A percentile compares a stretch with the other conserved stretches of the same genome.
phyloP scores from a whole-genome alignment of 2,113 vertebrate species.

The Desmodus rotundus region DNA sequence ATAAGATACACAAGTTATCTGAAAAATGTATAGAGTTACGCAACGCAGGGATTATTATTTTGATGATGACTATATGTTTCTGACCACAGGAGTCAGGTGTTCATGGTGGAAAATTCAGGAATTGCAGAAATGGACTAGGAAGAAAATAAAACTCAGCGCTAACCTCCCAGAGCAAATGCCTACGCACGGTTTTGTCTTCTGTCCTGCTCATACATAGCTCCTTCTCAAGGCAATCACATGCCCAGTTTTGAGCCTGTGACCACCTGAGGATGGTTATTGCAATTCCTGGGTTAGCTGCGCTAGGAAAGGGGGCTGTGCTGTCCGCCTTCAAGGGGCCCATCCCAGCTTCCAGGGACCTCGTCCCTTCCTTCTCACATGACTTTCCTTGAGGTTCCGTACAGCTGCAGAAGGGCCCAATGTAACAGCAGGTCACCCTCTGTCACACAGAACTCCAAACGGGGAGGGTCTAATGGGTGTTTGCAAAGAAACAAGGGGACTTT shows the following conservation, averaged over 20 bases:
- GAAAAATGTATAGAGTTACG: background rate
- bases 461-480: background rate
- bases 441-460: background rate
- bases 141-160: background rate
- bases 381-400: background rate
- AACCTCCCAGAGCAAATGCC: background rate
- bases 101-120: background rate
- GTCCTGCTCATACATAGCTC: too few species aligned
- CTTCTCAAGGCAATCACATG: background rate
- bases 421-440: background rate
- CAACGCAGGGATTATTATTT: background rate
- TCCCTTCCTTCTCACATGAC: background rate
- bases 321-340: background rate
- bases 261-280: background rate
- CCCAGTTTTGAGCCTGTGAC: background rate
- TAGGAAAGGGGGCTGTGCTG: background rate
- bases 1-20: background rate
- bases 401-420: background rate
- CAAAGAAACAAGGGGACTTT: background rate
- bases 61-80: background rate
- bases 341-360: background rate
- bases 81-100: background rate
- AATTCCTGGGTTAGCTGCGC: background rate
- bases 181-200: background rate
- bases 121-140: background rate